Evolutionary conservation across 2,888 invertebrate species (phyloP), one percentile per base, ranked within the genome.

Genomic region (Caenorhabditis parvicauda): DNA sequence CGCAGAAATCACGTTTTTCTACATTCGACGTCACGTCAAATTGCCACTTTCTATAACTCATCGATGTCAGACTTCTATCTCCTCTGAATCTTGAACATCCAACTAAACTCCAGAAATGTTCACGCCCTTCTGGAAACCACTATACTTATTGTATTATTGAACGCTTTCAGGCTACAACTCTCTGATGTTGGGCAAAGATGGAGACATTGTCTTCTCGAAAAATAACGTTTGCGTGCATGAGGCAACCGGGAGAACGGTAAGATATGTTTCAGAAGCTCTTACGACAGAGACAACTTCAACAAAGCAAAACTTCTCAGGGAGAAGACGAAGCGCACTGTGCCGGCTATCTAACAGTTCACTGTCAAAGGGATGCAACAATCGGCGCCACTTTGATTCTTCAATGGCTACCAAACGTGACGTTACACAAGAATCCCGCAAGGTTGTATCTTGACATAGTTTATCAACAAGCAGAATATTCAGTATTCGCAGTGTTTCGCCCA

Each of bases 191-290:
- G 81, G 81, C 27, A 72, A 83, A 28, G 84, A 85, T 72, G 85
- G 84, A 12, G 86, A 86, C 71, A 83, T 85, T 17, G 83, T 85
- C 44, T 86, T 82, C 74, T 84, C 84, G 55, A 95, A 94, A 84
- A 95, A 95, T 82, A 94, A 95, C 83, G 92, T 95, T 32, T 95
- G 94, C 83, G 93, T 95, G 43, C 94, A 95, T 85, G 92, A 93
- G 5, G 91, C 92, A 42, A 53, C 47, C 38, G 57, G 54, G 12
- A 62, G 63, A 43, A 54, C 48, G 53, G 70, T 64, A 50, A 52
- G 59, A 38, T 12, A 12, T 22, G 17, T 22, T 61, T 27, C 22
- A 4, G 27, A 43, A 5, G 21, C 14, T 9, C 25, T 14, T 41
- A 14, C 21, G 9, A 41, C 7, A 12, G 17, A 41, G 17, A 41